These are phyloP conservation scores for Ibidorhyncha struthersii DNA, from an alignment of 2,113 vertebrate species.

Conservation along the genomic window DNA sequence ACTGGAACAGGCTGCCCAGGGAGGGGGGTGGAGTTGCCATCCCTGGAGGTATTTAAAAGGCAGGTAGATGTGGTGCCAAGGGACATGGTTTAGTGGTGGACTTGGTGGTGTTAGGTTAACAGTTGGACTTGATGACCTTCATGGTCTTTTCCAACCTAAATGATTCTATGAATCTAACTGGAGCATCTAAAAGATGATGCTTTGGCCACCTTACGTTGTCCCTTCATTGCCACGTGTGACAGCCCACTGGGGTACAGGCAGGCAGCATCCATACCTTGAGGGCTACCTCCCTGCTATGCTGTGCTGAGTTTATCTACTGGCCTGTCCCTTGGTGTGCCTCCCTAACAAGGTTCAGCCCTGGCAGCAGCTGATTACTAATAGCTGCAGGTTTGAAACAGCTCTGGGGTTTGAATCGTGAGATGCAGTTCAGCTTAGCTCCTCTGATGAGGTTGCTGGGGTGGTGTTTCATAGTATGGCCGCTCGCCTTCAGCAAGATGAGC, in stretches of 20 bases:
- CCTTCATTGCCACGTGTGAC: background rate
- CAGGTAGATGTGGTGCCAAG: fast-evolving
- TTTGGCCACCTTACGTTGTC: background rate
- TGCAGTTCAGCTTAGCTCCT: background rate
- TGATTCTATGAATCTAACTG: fast-evolving
- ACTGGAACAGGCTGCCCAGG: background rate
- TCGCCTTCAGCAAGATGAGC: background rate
- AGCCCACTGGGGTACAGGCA: fast-evolving
- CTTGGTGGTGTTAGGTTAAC: background rate
- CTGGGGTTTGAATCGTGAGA: background rate
- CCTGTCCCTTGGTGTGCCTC: background rate
- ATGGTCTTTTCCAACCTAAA: background rate
- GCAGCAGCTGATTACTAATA: background rate
- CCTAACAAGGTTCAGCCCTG: fast-evolving
- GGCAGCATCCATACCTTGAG: background rate
- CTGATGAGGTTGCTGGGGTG: background rate
- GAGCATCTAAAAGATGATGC: background rate
- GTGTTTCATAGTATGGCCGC: fast-evolving
- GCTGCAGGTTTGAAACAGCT: background rate
- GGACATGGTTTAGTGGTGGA: fast-evolving
- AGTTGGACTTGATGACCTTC: background rate
- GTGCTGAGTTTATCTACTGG: background rate
- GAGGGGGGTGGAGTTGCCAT: fast-evolving
- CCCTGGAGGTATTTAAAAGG: background rate
- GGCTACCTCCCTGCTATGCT: background rate